Base-by-base conservation (phyloP, 2,888 invertebrate genomes). In the Zygogramma bicolorata region DNA sequence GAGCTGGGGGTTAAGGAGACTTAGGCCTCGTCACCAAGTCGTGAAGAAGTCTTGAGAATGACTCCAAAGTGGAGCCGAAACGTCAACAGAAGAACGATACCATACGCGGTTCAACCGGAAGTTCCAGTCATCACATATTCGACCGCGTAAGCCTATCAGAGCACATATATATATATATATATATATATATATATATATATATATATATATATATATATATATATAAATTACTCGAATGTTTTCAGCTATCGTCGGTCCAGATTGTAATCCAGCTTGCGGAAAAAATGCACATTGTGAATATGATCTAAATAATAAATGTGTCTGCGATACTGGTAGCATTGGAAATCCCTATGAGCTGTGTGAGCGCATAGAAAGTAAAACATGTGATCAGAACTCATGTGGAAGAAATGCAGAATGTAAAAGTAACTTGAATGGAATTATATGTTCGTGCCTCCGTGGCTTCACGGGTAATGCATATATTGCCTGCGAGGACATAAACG, bases 341-440 rank as follows among this genome's bases (percentile, higher is more conserved):
- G 97, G 97, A 75, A 97, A 97, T 88, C 97, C 97, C 0, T 97
- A 97, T 84, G 92, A 92, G 80, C 92, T 92, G 62, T 97, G 97
- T 85, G 91, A 92, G 10, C 89, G 91, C 20, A 91, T 93, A 77
- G 90, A 91, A 80, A 92, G 91, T 83, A 91, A 92, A 76, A 91
- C 92, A 40, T 95, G 96, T 84, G 90, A 91, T 5, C 90, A 90
- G 65, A 90, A 92, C 29, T 89, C 92, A 18, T 97, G 97, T 84
- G 96, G 96, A 3, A 85, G 86, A 2, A 93, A 94, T 82, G 95
- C 96, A 1, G 92, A 93, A 78, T 97, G 97, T 82, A 92, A 91
- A 80, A 92, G 95, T 81, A 92, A 92, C 29, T 90, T 90, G 75
- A 92, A 92, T 75, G 92, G 92, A 60, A 91, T 95, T 7, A 93